A percentile compares a stretch with the other conserved stretches of the same genome.
Evolutionary conservation across 64 coral and sea anemone genomes (phyloP).

Genomic region (Pachyseris speciosa): DNA sequence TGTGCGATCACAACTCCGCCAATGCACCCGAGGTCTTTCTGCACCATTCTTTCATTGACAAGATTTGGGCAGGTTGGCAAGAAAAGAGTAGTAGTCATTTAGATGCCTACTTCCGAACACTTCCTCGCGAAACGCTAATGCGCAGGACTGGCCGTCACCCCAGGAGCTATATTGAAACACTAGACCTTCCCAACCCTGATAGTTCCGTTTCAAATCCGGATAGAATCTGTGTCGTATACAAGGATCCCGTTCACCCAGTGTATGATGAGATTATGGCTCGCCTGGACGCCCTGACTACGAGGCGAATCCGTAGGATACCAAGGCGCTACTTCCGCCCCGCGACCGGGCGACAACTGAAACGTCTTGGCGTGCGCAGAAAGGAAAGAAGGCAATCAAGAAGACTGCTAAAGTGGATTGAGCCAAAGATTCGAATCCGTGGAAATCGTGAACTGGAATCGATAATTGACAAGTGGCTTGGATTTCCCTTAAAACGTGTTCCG

Average conservation of each 20-base stretch:
- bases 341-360: not conserved
- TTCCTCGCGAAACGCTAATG: not conserved
- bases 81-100: slow-evolving; percentile 47
- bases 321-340: not conserved
- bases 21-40: slow-evolving; percentile 83
- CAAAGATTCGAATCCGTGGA: not conserved
- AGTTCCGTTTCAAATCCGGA: not conserved
- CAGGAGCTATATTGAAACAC: not conserved
- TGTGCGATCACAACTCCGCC: slow-evolving; percentile 58
- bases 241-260: not conserved
- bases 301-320: not conserved
- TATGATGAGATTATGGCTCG: not conserved
- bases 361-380: not conserved
- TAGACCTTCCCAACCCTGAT: not conserved
- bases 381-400: not conserved
- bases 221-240: not conserved
- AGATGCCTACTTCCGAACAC: slow-evolving; percentile 19
- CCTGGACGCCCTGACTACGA: not conserved
- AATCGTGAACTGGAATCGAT: not conserved
- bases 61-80: slow-evolving; percentile 75
- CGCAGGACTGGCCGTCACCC: not conserved
- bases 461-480: not conserved
- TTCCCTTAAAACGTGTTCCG: not conserved
- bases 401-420: not conserved
- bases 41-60: slow-evolving; percentile 73